Percentiles rank a stretch among this genome's conserved stretches.
Evolutionary conservation across 2,888 invertebrate genomes (phyloP).

Genomic region (Hirtodrosophila cameraria): DNA sequence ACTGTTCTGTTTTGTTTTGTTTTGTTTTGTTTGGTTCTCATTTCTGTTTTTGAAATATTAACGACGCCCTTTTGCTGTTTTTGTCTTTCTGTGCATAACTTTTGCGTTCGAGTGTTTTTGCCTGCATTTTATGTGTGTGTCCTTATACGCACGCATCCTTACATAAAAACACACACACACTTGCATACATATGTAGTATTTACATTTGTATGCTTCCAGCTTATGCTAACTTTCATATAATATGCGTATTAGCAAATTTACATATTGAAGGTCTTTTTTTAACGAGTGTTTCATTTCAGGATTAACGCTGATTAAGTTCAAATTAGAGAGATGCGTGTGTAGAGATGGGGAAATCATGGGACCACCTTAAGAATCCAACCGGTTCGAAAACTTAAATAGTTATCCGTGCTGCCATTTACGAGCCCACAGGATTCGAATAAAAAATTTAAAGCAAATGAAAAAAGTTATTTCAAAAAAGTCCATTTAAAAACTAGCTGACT

Average conservation of each 20-base stretch:
- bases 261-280: too few relatives aligned
- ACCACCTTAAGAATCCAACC: too few relatives aligned
- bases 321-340: background rate
- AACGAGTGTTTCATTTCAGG: too few relatives aligned
- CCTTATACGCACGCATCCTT: background rate
- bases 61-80: conserved; percentile 78
- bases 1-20: conserved; percentile 11
- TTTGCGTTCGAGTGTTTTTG: conserved; percentile 67
- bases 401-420: too few relatives aligned
- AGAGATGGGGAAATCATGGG: too few relatives aligned
- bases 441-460: too few relatives aligned
- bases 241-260: conserved; percentile 9
- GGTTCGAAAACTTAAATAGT: too few relatives aligned
- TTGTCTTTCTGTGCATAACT: conserved; percentile 67
- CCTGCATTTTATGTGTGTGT: conserved; percentile 71
- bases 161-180: background rate
- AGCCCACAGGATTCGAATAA: too few relatives aligned
- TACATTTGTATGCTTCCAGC: background rate
- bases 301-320: too few relatives aligned
- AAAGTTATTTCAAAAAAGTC: too few relatives aligned
- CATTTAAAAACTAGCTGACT: too few relatives aligned
- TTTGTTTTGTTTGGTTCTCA: conserved; percentile 37
- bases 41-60: conserved; percentile 79
- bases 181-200: background rate
- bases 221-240: conserved; percentile 12